phyloP scores from a whole-genome alignment of 2,888 invertebrate genomes.

The Scaptomyza tumidula region DNA sequence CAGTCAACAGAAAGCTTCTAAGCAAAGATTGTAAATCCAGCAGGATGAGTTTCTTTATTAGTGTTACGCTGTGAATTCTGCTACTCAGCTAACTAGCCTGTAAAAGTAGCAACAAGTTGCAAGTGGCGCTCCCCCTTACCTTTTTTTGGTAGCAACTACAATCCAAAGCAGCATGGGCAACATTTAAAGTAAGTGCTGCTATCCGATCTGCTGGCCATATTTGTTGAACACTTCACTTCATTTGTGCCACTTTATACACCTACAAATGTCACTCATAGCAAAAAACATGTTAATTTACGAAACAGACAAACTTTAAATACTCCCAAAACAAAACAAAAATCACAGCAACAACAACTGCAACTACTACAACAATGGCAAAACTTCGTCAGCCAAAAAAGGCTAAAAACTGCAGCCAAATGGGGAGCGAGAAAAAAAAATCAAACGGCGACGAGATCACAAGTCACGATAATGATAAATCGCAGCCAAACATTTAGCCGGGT shows the following conservation, averaged over 20 bases:
- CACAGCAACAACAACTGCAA: slow-evolving; percentile 11
- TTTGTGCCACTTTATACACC: slow-evolving; percentile 80
- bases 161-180: slow-evolving; percentile 21
- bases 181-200: slow-evolving; percentile 48
- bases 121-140: slow-evolving; percentile 45
- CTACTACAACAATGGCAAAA: slow-evolving; percentile 42
- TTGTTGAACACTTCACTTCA: slow-evolving; percentile 79
- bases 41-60: not conserved
- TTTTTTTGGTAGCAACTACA: slow-evolving; percentile 28
- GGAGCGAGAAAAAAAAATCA: slow-evolving; percentile 57
- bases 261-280: slow-evolving; percentile 77
- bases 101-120: slow-evolving; percentile 26
- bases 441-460: slow-evolving; percentile 76
- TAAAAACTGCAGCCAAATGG: slow-evolving; percentile 51
- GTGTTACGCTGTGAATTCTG: not conserved
- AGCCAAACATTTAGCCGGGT: slow-evolving; percentile 76
- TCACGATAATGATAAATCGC: slow-evolving; percentile 80
- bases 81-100: not conserved
- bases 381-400: slow-evolving; percentile 60
- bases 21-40: slow-evolving; percentile 1
- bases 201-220: slow-evolving; percentile 65
- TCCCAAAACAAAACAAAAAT: slow-evolving; percentile 30
- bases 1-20: not conserved
- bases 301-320: slow-evolving; percentile 56
- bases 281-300: slow-evolving; percentile 78